Evolutionary conservation across 2,888 invertebrate genomes (phyloP).

Genomic region (Ischnura elegans): DNA sequence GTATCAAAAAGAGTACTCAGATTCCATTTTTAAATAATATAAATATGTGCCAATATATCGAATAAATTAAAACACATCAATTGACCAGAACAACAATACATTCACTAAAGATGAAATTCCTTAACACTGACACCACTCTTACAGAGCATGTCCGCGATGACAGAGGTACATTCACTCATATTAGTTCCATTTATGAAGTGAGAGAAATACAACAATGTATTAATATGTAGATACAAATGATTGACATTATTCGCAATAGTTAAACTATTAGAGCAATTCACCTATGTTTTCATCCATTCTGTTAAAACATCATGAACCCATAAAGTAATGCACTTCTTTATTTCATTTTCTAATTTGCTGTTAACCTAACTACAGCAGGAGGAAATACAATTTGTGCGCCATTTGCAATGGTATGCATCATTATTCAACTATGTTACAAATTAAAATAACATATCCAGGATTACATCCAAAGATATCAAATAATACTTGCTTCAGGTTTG

Average conservation of each 20-base stretch:
- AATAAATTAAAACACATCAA: constrained; percentile 41
- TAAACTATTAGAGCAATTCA: constrained; percentile 43
- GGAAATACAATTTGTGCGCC: constrained; percentile 56
- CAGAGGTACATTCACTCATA: constrained; percentile 19
- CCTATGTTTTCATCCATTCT: constrained; percentile 5
- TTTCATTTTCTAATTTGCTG: constrained; percentile 44
- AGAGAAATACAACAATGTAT: constrained; percentile 38
- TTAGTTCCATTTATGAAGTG: constrained; percentile 25
- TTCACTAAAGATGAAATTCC: neutral
- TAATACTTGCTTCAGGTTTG: constrained; percentile 80
- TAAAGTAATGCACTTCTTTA: constrained; percentile 30
- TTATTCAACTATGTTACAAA: constrained; percentile 36
- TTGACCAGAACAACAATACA: constrained; percentile 39
- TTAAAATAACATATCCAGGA: neutral
- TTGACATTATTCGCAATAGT: constrained; percentile 1
- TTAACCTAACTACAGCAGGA: constrained; percentile 43
- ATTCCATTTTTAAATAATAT: constrained; percentile 38
- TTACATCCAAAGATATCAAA: neutral
- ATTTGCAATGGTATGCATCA: constrained; percentile 56
- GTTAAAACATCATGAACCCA: neutral
- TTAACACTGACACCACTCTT: neutral
- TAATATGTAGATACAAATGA: constrained; percentile 36
- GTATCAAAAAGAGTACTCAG: neutral
- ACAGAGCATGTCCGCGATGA: neutral
- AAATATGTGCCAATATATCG: neutral